Evolutionary conservation across 1,140 invertebrate genomes (phyloP), one percentile per base, ranked within the genome.

Genomic region (Zaprionus nigranus): DNA sequence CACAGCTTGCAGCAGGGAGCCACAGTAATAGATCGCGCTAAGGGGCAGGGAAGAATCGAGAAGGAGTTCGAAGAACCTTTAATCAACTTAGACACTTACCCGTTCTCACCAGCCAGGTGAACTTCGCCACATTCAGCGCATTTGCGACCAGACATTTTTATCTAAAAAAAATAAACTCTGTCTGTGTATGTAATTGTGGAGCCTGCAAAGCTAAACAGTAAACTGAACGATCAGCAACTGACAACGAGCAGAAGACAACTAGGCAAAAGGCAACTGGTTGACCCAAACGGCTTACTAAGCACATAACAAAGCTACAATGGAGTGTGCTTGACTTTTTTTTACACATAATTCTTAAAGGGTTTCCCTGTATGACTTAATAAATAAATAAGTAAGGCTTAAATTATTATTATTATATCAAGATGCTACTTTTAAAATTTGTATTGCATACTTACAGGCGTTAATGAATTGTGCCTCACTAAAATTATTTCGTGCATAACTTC

Each of bases 11-110:
- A 99, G 93, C 3, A 98, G 93, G 0, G 94, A 94, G 0, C 98
- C 97, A 71, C 95, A 94, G 82, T 97, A 98, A 92, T 97, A 98
- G 69, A 99, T 96, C 80, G 94, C 76, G 83, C 97, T 97, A 12
- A 24, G 15, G 34, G 2, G 12, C 36, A 15, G 36, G 4, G 1
- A 5, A n/a, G 40, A 43, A 13, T 6, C 6, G 40, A 11, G 5
- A 7, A 43, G 38, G 40, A 9, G 7, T 9, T 11, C 9, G 28
- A 30, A 9, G 7, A 9, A 17, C 13, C 24, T 11, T 11, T 5
- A 20, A 20, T 20, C 20, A 20, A 20, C 20, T 11, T 20, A 1
- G 5, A 1, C 13, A 71, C 74, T 72, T 26, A 76, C 74, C 69
- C 69, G 57, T 76, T 76, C 1, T 57, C 62, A 51, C 68, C 68